Percentiles rank a stretch among this genome's conserved stretches.
phyloP scores from a whole-genome alignment of 2,888 invertebrate genomes.

The Thecophora atra region DNA sequence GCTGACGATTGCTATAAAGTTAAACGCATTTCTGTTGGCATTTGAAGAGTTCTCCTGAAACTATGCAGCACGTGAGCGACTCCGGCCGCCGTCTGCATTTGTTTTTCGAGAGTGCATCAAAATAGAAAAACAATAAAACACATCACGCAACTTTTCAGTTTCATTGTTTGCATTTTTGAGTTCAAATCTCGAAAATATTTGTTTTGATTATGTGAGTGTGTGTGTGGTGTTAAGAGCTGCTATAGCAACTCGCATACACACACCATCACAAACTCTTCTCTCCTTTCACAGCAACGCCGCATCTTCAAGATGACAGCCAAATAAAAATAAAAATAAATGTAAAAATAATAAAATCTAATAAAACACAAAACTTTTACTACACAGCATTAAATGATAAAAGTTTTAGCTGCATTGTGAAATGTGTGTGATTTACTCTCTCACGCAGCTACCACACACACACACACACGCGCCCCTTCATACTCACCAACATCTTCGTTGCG shows the following conservation, averaged over 20 bases:
- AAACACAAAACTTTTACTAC: slow-evolving; percentile 12
- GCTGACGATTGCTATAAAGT: too few relatives aligned
- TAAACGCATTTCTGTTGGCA: too few relatives aligned
- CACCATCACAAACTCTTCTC: too few relatives aligned
- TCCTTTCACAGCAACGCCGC: neutral
- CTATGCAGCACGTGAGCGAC: neutral
- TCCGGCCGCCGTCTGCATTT: neutral
- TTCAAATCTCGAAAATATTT: slow-evolving; percentile 21
- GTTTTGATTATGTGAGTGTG: slow-evolving; percentile 6
- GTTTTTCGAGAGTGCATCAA: neutral
- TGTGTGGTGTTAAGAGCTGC: neutral
- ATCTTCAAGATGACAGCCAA: neutral
- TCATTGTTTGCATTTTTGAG: slow-evolving; percentile 13
- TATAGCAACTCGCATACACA: neutral
- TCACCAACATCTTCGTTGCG: too few relatives aligned
- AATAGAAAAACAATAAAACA: neutral
- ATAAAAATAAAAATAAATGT: slow-evolving; percentile 11
- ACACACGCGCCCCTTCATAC: too few relatives aligned
- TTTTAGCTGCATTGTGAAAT: neutral
- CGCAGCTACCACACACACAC: neutral
- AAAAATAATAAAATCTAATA: slow-evolving; percentile 25
- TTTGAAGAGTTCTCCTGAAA: neutral
- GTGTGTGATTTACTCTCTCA: neutral
- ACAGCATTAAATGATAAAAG: slow-evolving; percentile 19
- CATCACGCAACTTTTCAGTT: neutral